These are phyloP conservation scores for Melipona beecheii DNA, from an alignment of 2,888 invertebrate species.

Conservation along the genomic window DNA sequence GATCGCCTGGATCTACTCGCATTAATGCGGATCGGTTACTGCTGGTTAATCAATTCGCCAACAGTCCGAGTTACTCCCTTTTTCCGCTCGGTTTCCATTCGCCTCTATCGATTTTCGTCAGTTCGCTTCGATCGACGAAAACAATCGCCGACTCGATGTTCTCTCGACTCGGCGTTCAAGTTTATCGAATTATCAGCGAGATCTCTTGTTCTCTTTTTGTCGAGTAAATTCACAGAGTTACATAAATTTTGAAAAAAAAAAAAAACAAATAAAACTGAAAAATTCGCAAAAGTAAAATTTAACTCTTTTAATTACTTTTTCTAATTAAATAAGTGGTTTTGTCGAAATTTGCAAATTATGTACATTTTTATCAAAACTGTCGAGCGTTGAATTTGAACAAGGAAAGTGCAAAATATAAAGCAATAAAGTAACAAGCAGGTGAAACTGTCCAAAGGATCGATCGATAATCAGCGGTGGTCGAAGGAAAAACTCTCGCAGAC, in stretches of 20 bases:
- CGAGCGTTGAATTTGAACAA: not conserved
- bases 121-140: not conserved
- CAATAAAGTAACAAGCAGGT: not conserved
- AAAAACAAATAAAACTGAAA: no score
- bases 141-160: not conserved
- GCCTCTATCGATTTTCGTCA: not conserved
- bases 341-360: no score
- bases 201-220: not conserved
- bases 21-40: slow-evolving; percentile 45
- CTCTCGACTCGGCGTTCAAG: no score
- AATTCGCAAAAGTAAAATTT: no score
- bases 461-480: not conserved
- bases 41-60: slow-evolving; percentile 48
- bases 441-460: not conserved
- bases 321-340: no score
- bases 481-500: not conserved
- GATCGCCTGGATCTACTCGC: slow-evolving; percentile 30
- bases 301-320: no score
- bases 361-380: no score
- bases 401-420: not conserved
- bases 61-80: slow-evolving; percentile 35
- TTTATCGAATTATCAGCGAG: no score
- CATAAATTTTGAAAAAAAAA: no score
- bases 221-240: no score
- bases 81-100: slow-evolving; percentile 19